Base-by-base conservation (phyloP, 2,113 vertebrate genomes). In the Diadophis punctatus region DNA sequence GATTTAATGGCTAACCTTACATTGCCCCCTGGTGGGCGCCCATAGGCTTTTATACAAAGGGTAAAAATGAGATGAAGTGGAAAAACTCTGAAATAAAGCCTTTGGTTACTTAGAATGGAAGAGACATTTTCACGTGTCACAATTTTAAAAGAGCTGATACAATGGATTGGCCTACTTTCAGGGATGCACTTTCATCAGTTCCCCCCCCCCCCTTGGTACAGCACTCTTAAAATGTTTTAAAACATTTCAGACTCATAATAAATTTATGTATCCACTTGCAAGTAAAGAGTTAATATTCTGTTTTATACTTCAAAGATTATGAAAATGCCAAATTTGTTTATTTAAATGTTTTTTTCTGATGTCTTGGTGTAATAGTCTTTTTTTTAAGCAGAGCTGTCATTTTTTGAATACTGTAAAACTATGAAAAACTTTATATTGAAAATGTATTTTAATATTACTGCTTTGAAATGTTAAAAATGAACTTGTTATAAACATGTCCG, bases 1-100 rank as follows among this genome's bases (percentile, higher is more conserved):
- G 99, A 99, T 97, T 98, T 99, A 97, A 99, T 99, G 99, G 98
- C 98, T 97, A 99, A 98, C 98, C 98, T 99, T 96, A 97, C 98
- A 91, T 97, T 99, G 96, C 98, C 98, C 94, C 98, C 98, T 95
- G 98, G 98, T 96, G 98, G 98, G 95, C 98, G 98, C 95, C 98
- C 99, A 91, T 99, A 97, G 96, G 98, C 97, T 97, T 97, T 94
- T 96, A 96, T 95, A 96, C 96, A 97, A 97, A 96, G 97, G 97
- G 97, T 97, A 97, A 95, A 97, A 93, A 92, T 97, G 97, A 97
- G 94, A 96, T 95, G 97, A 96, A 97, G 97, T 94, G 91, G 95
- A 91, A 96, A 84, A 88, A 93, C 95, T 95, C 94, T 96, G 96
- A 97, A 97, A 92, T 96, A 96, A 93, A 97, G 97, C 98, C 94